Conservation (phyloP, 2,113 vertebrate genomes). For the Oryzias curvinotus region DNA sequence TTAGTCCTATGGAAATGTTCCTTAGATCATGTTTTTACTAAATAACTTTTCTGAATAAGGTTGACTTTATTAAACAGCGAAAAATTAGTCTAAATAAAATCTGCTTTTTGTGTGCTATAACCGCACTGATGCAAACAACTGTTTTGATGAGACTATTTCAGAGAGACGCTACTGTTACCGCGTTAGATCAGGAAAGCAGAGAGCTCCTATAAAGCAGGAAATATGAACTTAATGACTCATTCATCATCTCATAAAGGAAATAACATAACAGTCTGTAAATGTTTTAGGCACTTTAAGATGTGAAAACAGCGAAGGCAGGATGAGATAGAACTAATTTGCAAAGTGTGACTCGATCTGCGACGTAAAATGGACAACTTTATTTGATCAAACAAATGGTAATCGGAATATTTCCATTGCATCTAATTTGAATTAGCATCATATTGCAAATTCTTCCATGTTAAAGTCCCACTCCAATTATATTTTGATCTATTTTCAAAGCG, state of each 20-base stretch:
- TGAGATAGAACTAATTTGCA: slow-evolving; percentile 40
- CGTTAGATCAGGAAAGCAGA: slow-evolving; percentile 8
- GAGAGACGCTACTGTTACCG: background rate
- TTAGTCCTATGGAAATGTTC: too few species aligned
- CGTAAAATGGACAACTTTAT: slow-evolving; percentile 21
- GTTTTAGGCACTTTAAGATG: slow-evolving; percentile 69
- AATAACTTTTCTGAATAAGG: too few species aligned
- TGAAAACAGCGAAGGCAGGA: slow-evolving; percentile 56
- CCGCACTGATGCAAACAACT: background rate
- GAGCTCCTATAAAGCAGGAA: slow-evolving; percentile 6
- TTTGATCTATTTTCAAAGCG: too few species aligned
- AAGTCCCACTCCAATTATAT: too few species aligned
- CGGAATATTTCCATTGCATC: slow-evolving; percentile 1
- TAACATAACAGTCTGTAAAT: slow-evolving; percentile 63
- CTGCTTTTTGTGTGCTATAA: background rate
- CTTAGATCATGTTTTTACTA: too few species aligned
- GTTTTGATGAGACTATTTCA: background rate
- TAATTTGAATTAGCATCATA: slow-evolving; percentile 22
- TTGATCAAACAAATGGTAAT: background rate
- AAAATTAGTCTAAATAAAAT: background rate
- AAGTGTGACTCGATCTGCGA: slow-evolving; percentile 32
- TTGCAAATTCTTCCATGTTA: slow-evolving; percentile 20
- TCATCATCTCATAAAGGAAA: slow-evolving; percentile 60
- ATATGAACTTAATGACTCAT: slow-evolving; percentile 42
- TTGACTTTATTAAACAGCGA: background rate